A percentile compares a stretch with the other conserved stretches of the same genome.
phyloP scores from a whole-genome alignment of 2,888 invertebrate species.

The Malthinus flaveolus region DNA sequence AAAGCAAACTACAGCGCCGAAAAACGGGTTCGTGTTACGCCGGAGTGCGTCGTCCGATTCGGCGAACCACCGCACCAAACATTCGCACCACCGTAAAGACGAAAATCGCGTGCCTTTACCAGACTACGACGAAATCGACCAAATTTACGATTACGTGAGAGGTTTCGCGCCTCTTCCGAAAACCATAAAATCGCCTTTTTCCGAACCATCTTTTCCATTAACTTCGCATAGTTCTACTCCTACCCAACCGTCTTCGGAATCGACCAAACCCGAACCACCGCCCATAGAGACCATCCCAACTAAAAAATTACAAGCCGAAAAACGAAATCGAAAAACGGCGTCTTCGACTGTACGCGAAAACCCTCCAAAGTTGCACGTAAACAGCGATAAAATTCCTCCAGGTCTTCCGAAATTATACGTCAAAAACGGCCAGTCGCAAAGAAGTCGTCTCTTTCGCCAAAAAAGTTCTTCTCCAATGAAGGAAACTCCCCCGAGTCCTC shows the following conservation, averaged over 20 bases:
- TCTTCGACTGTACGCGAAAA: constrained; percentile 60
- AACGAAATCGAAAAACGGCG: constrained; percentile 71
- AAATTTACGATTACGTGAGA: constrained; percentile 93
- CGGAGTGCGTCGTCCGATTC: constrained; percentile 80
- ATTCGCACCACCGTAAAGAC: constrained; percentile 60
- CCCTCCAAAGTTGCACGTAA: constrained; percentile 55
- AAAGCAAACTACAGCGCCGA: constrained; percentile 54
- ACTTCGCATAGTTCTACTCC: constrained; percentile 56
- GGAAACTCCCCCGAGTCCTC: constrained; percentile 68
- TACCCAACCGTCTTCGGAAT: constrained; percentile 42
- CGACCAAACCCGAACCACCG: constrained; percentile 82
- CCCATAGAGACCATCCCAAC: constrained; percentile 91
- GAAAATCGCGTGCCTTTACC: constrained; percentile 63
- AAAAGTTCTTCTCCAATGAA: constrained; percentile 75
- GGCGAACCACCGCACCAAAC: constrained; percentile 59
- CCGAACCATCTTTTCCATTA: constrained; percentile 54
- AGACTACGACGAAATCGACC: constrained; percentile 94
- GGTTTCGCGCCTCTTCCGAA: constrained; percentile 91
- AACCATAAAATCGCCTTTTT: constrained; percentile 70
- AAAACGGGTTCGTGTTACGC: constrained; percentile 71
- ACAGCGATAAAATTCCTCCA: constrained; percentile 63
- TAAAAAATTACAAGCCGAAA: constrained; percentile 74
- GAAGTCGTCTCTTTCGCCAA: constrained; percentile 69
- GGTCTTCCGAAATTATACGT: constrained; percentile 77
- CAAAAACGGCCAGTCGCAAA: constrained; percentile 71